Percentiles rank a stretch among this genome's conserved stretches.
Conservation (phyloP, 2,797 vertebrate species). For the Brachymystax lenok region DNA sequence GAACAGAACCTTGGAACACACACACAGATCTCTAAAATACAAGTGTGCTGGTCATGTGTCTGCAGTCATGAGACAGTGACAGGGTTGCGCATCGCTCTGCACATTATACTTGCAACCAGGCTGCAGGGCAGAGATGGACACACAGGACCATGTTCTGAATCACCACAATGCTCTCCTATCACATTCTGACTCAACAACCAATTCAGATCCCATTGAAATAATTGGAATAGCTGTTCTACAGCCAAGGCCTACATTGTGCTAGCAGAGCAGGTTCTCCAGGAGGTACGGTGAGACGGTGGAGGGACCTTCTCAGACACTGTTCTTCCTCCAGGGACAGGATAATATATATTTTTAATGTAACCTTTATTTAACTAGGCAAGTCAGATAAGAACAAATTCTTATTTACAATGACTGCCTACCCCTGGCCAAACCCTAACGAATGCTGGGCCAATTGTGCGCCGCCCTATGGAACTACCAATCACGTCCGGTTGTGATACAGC, state of each 20-base stretch:
- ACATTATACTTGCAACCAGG: constrained; percentile 17
- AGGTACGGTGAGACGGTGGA: neutral
- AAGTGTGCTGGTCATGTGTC: constrained; percentile 74
- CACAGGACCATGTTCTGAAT: constrained; percentile 37
- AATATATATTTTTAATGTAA: too few relatives aligned
- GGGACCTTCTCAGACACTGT: neutral
- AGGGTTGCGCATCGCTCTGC: constrained; percentile 20
- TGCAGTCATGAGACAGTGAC: constrained; percentile 75
- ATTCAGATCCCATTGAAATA: constrained; percentile 46
- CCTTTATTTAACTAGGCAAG: too few relatives aligned
- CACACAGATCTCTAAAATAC: constrained; percentile 46
- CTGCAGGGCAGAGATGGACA: constrained; percentile 16
- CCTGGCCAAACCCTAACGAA: too few relatives aligned
- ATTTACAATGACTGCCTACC: too few relatives aligned
- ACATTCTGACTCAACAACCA: constrained; percentile 29
- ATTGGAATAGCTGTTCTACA: constrained; percentile 47
- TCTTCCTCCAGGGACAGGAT: neutral
- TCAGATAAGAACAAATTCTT: too few relatives aligned
- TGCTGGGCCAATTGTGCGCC: too few relatives aligned
- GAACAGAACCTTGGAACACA: constrained; percentile 31
- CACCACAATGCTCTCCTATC: constrained; percentile 33
- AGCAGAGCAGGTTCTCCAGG: constrained; percentile 16
- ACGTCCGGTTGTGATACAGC: too few relatives aligned
- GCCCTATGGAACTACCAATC: too few relatives aligned
- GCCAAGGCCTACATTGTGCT: constrained; percentile 26